A percentile compares a stretch with the other conserved stretches of the same genome.
Conservation (phyloP, 1,140 invertebrate species). For the Achroia grisella region DNA sequence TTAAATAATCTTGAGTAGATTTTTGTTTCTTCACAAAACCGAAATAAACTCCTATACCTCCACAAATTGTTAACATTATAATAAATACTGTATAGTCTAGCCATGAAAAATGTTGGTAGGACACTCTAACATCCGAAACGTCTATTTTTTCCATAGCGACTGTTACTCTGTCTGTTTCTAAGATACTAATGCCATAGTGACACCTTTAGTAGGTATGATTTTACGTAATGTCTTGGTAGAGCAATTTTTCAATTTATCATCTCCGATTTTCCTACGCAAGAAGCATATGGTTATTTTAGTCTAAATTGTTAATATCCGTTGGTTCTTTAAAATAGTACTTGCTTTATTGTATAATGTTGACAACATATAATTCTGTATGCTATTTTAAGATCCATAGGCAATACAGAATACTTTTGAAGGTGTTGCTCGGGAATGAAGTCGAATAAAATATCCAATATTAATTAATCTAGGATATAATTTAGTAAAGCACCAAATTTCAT, state of each 20-base stretch:
- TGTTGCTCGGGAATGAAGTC: too few relatives aligned
- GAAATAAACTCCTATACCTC: conserved; percentile 86
- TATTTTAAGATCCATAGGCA: too few relatives aligned
- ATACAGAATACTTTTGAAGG: too few relatives aligned
- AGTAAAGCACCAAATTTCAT: too few relatives aligned
- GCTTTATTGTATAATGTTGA: background rate
- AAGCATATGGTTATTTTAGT: conserved; percentile 32
- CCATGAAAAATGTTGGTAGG: conserved; percentile 79
- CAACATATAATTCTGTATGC: too few relatives aligned
- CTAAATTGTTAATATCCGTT: conserved; percentile 40
- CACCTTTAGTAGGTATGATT: conserved; percentile 5
- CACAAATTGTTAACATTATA: conserved; percentile 81
- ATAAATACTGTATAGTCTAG: conserved; percentile 83
- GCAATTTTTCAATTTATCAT: conserved; percentile 49
- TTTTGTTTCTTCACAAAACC: conserved; percentile 82
- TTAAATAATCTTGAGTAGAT: conserved; percentile 84
- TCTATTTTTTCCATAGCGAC: conserved; percentile 24
- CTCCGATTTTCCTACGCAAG: conserved; percentile 39
- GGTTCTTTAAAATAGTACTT: conserved; percentile 26
- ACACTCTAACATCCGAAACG: conserved; percentile 76
- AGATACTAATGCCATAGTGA: background rate
- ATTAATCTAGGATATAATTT: too few relatives aligned
- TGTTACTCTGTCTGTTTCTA: conserved; percentile 5
- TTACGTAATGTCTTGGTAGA: conserved; percentile 2
- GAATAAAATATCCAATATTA: too few relatives aligned